Evolutionary conservation across 2,888 invertebrate species (phyloP).

Genomic region (Brachyptera risi): DNA sequence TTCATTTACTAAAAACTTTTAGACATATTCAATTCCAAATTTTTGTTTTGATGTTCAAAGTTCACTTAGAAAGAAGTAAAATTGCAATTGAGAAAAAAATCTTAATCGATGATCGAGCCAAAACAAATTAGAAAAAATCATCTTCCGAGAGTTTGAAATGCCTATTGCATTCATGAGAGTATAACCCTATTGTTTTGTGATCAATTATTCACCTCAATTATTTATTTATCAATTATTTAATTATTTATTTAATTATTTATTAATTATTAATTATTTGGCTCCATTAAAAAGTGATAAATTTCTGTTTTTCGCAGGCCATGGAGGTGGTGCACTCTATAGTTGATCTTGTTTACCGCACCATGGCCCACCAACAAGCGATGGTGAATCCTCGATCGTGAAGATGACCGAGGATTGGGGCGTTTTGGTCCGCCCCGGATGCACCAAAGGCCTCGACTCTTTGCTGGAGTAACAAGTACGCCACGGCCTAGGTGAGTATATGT

Average conservation of each 20-base stretch:
- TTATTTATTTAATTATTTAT: too few relatives aligned
- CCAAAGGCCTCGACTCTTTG: background rate
- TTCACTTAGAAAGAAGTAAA: too few relatives aligned
- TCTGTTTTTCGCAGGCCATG: slow-evolving; percentile 2
- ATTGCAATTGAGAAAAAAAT: too few relatives aligned
- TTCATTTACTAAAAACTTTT: too few relatives aligned
- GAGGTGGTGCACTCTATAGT: background rate
- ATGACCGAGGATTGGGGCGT: slow-evolving; percentile 9
- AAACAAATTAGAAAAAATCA: too few relatives aligned
- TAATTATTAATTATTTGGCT: too few relatives aligned
- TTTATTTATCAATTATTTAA: too few relatives aligned
- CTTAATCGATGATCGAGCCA: too few relatives aligned
- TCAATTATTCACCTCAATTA: background rate
- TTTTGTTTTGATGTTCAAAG: too few relatives aligned
- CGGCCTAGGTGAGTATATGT: slow-evolving; percentile 3
- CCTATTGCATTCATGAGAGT: too few relatives aligned
- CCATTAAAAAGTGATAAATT: background rate
- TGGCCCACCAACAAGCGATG: background rate
- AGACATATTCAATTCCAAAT: too few relatives aligned
- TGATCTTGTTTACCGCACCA: background rate
- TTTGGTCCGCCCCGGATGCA: slow-evolving; percentile 1
- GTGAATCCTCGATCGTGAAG: slow-evolving; percentile 6
- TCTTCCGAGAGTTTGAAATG: too few relatives aligned
- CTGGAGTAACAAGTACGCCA: slow-evolving; percentile 16
- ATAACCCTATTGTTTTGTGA: background rate